These are phyloP conservation scores for Actenoides lindsayi DNA, from an alignment of 2,113 vertebrate genomes.

Conservation along the genomic window DNA sequence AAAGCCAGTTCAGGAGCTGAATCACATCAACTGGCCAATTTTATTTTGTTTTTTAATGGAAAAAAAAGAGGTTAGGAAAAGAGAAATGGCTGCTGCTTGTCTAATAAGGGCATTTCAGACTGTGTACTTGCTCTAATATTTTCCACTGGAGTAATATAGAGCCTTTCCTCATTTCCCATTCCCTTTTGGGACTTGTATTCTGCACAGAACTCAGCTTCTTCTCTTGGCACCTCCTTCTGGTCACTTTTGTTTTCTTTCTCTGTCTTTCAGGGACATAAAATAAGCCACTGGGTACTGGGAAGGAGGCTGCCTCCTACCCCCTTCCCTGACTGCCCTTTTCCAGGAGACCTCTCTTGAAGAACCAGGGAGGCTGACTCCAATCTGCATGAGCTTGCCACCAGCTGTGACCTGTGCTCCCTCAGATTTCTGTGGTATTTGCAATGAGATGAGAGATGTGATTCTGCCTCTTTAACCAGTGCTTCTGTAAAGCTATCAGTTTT, in stretches of 20 bases:
- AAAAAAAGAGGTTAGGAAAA: constrained; percentile 37
- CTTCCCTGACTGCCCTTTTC: not conserved
- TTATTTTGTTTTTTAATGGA: constrained; percentile 18
- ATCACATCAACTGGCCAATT: not conserved
- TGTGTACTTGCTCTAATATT: not conserved
- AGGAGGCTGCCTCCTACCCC: not conserved
- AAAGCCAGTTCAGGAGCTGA: constrained; percentile 52
- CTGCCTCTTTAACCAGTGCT: not conserved
- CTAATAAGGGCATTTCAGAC: constrained; percentile 9
- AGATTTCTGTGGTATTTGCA: not conserved
- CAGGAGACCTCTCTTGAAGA: not conserved
- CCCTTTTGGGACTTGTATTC: not conserved
- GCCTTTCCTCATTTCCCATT: not conserved
- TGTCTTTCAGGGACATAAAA: not conserved
- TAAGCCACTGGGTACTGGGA: not conserved
- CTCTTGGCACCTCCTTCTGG: not conserved
- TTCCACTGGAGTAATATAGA: constrained; percentile 38
- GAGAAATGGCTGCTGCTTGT: constrained; percentile 15
- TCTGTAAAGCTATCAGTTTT: not conserved
- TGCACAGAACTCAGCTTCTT: not conserved
- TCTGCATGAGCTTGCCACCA: not conserved
- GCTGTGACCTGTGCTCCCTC: not conserved
- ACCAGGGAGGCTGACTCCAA: rapidly evolving
- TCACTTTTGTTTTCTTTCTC: not conserved
- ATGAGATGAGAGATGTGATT: not conserved